phyloP scores from a whole-genome alignment of 1,140 invertebrate species.

The Drosophila repletoides region DNA sequence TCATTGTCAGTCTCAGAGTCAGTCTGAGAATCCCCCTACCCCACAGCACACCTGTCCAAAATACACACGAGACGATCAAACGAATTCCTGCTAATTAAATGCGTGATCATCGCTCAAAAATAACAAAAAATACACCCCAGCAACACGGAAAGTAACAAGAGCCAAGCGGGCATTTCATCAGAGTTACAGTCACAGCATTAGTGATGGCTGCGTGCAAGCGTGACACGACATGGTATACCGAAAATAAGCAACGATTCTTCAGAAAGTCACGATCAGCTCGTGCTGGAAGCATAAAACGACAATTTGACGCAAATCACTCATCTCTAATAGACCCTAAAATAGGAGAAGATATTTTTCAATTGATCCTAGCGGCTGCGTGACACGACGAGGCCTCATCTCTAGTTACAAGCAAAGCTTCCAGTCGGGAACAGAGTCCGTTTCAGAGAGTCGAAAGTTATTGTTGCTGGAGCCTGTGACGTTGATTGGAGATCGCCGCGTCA shows the following conservation, averaged over 20 bases:
- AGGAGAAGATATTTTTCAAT: too few species aligned
- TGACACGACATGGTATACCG: too few species aligned
- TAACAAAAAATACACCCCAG: slow-evolving; percentile 60
- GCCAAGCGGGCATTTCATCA: slow-evolving; percentile 62
- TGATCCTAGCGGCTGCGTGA: too few species aligned
- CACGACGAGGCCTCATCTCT: neutral
- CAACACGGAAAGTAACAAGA: slow-evolving; percentile 31
- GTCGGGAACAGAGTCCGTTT: neutral
- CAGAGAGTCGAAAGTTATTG: slow-evolving; percentile 11
- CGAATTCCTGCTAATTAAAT: slow-evolving; percentile 77
- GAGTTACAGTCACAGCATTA: neutral
- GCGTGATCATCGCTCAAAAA: slow-evolving; percentile 71
- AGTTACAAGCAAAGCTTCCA: neutral
- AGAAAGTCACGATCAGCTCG: too few species aligned
- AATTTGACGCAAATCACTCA: too few species aligned
- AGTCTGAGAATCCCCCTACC: neutral
- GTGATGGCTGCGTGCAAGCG: slow-evolving; percentile 12
- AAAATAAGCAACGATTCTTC: too few species aligned
- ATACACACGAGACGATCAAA: slow-evolving; percentile 11
- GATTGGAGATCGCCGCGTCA: slow-evolving; percentile 35
- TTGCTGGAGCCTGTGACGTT: slow-evolving; percentile 27
- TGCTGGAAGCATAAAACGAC: too few species aligned
- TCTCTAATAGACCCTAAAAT: too few species aligned
- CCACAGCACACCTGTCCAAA: neutral
- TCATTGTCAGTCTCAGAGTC: neutral